These are phyloP conservation scores for Eutrigla gurnardus DNA, from an alignment of 2,797 vertebrate species.

Conservation along the genomic window DNA sequence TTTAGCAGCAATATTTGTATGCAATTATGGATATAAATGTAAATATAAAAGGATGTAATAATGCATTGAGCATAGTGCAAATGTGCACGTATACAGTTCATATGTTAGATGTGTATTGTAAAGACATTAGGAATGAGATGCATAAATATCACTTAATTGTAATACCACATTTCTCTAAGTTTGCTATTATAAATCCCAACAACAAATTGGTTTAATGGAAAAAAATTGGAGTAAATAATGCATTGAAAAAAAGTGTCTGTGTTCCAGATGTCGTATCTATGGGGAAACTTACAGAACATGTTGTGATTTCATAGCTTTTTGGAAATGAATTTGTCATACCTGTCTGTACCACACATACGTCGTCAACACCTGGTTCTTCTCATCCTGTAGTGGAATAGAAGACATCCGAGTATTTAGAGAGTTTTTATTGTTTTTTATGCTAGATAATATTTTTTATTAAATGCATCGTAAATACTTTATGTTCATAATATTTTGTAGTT, in stretches of 20 bases:
- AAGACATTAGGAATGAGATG: background rate
- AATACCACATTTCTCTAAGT: background rate
- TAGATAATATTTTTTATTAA: background rate
- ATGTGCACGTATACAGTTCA: too few relatives aligned
- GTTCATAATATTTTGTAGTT: background rate
- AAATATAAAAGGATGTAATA: too few relatives aligned
- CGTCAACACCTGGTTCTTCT: slow-evolving; percentile 98
- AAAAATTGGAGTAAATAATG: background rate
- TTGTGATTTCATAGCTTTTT: background rate
- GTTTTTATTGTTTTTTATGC: too few relatives aligned
- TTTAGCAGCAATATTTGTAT: too few relatives aligned
- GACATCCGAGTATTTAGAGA: accelerated
- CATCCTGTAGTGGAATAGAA: slow-evolving; percentile 84
- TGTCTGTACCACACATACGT: slow-evolving; percentile 98
- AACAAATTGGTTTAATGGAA: background rate
- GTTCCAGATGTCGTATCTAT: background rate
- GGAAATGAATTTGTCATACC: slow-evolving; percentile 74
- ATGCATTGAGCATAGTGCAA: too few relatives aligned
- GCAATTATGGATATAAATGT: too few relatives aligned
- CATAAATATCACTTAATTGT: background rate
- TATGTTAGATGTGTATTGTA: background rate
- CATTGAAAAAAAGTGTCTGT: background rate
- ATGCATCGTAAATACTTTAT: background rate
- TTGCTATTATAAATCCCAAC: background rate
- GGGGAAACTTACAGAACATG: background rate